Conservation (phyloP, 2,113 vertebrate genomes). For the Arenaria interpres region DNA sequence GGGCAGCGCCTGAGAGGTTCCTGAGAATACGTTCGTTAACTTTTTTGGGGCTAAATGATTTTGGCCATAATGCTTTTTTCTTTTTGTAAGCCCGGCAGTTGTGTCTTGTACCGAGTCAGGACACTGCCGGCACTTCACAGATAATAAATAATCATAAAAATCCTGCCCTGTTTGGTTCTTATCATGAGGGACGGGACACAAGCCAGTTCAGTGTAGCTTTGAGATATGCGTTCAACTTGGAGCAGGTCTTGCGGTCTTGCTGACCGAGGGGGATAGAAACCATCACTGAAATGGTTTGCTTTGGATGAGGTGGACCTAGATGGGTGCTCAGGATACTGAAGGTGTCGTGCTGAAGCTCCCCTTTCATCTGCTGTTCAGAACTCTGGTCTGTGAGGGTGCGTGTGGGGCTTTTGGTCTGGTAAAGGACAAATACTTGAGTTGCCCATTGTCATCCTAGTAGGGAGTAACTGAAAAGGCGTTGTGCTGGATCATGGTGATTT, state of each 20-base stretch:
- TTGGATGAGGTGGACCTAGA: not conserved
- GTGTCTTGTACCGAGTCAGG: not conserved
- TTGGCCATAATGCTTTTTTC: constrained; percentile 24
- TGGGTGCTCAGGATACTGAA: not conserved
- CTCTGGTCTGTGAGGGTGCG: fast-evolving
- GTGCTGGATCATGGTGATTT: not conserved
- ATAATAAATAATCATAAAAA: constrained; percentile 59
- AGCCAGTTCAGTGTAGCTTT: not conserved
- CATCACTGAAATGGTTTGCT: not conserved
- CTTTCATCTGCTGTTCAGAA: not conserved
- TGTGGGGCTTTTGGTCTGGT: not conserved
- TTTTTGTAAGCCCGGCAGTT: constrained; percentile 11
- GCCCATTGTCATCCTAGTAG: not conserved
- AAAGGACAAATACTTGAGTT: not conserved
- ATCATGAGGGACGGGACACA: not conserved
- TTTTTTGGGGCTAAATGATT: constrained; percentile 19
- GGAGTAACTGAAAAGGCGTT: not conserved
- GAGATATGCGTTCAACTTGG: not conserved
- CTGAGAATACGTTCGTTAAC: not conserved
- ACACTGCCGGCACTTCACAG: not conserved
- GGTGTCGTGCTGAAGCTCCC: not conserved
- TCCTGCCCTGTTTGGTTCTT: constrained; percentile 40
- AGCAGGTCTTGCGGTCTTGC: not conserved
- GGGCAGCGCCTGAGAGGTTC: constrained; percentile 22
- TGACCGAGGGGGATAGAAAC: fast-evolving